Percentiles rank a stretch among this genome's conserved stretches.
These are phyloP conservation scores for Macaria notata DNA, from an alignment of 2,888 invertebrate genomes.

Conservation along the genomic window DNA sequence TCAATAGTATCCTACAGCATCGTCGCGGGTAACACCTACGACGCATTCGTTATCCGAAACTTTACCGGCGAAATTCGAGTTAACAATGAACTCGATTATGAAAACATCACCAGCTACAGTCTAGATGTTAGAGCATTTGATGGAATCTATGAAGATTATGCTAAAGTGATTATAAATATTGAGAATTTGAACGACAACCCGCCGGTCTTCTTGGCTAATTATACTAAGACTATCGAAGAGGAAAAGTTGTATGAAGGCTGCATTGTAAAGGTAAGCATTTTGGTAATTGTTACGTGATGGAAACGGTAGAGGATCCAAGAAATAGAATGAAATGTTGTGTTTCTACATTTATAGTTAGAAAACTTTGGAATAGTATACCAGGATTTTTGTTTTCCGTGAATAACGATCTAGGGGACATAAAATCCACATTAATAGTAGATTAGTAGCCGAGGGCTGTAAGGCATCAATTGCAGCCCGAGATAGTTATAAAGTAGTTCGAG, in stretches of 20 bases:
- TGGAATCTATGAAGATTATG: constrained; percentile 91
- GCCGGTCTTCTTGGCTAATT: constrained; percentile 90
- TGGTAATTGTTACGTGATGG: no score
- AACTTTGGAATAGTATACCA: no score
- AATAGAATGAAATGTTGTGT: no score
- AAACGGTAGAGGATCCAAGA: no score
- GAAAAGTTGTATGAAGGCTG: constrained; percentile 87
- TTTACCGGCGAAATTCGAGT: constrained; percentile 93
- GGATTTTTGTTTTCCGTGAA: no score
- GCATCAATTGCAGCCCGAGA: no score
- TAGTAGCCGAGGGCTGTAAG: no score
- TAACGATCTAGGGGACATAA: no score
- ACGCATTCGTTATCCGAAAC: constrained; percentile 93
- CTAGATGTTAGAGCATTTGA: constrained; percentile 93
- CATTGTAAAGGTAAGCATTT: constrained; percentile 81
- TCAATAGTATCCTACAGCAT: constrained; percentile 94
- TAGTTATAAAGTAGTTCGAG: no score
- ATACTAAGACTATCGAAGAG: constrained; percentile 88
- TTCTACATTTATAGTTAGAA: no score
- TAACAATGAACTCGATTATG: constrained; percentile 90
- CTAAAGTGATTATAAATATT: constrained; percentile 92
- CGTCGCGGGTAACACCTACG: constrained; percentile 91
- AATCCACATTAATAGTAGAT: no score
- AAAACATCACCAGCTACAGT: constrained; percentile 91
- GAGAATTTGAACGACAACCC: constrained; percentile 96